Conservation (phyloP, 2,888 invertebrate species). For the Malthinus seriepunctatus region DNA sequence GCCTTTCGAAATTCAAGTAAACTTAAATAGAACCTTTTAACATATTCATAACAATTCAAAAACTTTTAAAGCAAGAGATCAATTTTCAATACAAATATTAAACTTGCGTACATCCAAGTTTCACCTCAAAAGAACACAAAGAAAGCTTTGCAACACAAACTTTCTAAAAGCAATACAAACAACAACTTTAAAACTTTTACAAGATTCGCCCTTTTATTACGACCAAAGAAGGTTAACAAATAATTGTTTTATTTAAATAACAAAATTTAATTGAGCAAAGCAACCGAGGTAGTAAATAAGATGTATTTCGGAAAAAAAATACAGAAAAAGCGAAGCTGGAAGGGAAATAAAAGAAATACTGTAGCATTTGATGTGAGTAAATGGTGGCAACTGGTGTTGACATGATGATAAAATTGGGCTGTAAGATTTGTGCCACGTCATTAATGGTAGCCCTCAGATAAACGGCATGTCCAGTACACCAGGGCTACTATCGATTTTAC, state of each 20-base stretch:
- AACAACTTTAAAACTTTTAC: constrained; percentile 8
- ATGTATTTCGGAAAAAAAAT: constrained; percentile 2
- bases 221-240: constrained; percentile 10
- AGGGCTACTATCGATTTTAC: constrained; percentile 46
- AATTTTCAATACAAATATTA: constrained; percentile 42
- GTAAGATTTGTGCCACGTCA: constrained; percentile 51
- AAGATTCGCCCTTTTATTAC: constrained; percentile 12
- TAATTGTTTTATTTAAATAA: constrained; percentile 13
- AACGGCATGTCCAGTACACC: constrained; percentile 49
- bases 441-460: constrained; percentile 49
- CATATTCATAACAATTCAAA: constrained; percentile 39
- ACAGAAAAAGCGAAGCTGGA: not conserved
- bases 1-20: constrained; percentile 26
- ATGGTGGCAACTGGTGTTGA: constrained; percentile 53
- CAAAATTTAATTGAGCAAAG: no score
- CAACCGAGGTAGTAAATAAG: no score
- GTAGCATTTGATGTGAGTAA: constrained; percentile 44
- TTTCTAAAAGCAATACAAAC: constrained; percentile 24
- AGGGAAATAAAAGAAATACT: constrained; percentile 29
- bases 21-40: constrained; percentile 37
- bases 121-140: constrained; percentile 22
- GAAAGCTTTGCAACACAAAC: constrained; percentile 25
- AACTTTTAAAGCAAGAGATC: constrained; percentile 39
- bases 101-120: constrained; percentile 37
- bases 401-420: constrained; percentile 51